Evolutionary conservation across 1,140 invertebrate genomes (phyloP).

Genomic region (Dinoponera quadriceps): DNA sequence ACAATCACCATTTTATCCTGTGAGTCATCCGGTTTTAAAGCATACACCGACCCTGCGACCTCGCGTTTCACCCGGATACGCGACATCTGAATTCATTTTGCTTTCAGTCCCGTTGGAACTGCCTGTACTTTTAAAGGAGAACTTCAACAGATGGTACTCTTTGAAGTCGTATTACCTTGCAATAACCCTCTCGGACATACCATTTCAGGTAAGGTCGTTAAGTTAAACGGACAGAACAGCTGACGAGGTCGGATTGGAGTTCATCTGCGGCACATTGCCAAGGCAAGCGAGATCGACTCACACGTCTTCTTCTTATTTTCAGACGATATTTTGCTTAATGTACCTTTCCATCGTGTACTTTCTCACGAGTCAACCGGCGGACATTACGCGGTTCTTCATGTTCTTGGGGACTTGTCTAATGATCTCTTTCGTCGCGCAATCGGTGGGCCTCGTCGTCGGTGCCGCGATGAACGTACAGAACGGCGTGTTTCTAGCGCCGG

Average conservation of each 20-base stretch:
- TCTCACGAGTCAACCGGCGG: conserved; percentile 96
- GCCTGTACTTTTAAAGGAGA: conserved; percentile 97
- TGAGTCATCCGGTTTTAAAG: conserved; percentile 78
- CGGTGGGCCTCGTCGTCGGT: conserved; percentile 97
- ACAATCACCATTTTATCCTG: conserved; percentile 99
- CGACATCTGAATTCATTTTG: conserved; percentile 71
- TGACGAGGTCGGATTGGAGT: neutral
- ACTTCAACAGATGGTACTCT: conserved; percentile 99
- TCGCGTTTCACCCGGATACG: neutral
- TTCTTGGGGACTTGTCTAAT: conserved; percentile 95
- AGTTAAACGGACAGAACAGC: neutral
- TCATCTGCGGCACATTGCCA: neutral
- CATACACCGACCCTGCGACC: neutral
- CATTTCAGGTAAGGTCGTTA: conserved; percentile 93
- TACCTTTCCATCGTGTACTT: conserved; percentile 98
- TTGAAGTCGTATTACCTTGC: conserved; percentile 97
- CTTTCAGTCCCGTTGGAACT: conserved; percentile 96
- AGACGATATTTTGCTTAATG: conserved; percentile 95
- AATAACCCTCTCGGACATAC: conserved; percentile 97
- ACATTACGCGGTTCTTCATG: conserved; percentile 93
- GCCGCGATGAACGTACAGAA: conserved; percentile 97
- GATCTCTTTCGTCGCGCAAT: conserved; percentile 98
- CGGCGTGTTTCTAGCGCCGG: conserved; percentile 97
- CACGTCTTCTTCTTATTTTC: conserved; percentile 76
- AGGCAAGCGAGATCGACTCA: neutral